A percentile compares a stretch with the other conserved stretches of the same genome.
These are phyloP conservation scores for Hoplias malabaricus DNA, from an alignment of 2,113 vertebrate genomes.

Conservation along the genomic window DNA sequence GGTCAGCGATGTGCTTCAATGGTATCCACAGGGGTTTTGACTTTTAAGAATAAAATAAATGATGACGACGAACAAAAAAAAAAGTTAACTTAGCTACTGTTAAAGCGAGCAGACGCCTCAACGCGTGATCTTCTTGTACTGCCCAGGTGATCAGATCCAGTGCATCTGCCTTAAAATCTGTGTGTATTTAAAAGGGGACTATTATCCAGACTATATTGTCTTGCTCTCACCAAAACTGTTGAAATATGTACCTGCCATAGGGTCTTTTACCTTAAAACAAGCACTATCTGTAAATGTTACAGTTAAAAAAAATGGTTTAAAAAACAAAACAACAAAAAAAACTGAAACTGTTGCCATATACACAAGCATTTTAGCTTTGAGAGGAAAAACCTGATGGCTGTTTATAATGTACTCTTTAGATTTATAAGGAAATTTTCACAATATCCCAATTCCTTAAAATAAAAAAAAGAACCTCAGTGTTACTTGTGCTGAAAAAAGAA, in stretches of 20 bases:
- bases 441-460: slow-evolving; percentile 47
- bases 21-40: slow-evolving; percentile 46
- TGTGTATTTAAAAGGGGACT: slow-evolving; percentile 41
- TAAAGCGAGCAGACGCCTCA: slow-evolving; percentile 23
- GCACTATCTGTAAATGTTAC: slow-evolving; percentile 44
- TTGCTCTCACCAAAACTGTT: slow-evolving; percentile 54
- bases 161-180: slow-evolving; percentile 61
- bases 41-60: slow-evolving; percentile 1
- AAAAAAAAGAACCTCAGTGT: slow-evolving; percentile 47
- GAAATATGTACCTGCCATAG: slow-evolving; percentile 49
- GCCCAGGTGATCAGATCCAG: slow-evolving; percentile 50
- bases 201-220: slow-evolving; percentile 3
- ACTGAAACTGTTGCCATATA: slow-evolving; percentile 33
- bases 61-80: slow-evolving; percentile 5
- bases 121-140: slow-evolving; percentile 37
- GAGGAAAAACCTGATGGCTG: slow-evolving; percentile 11
- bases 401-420: slow-evolving; percentile 53
- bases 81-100: slow-evolving; percentile 35
- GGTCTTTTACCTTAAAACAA: slow-evolving; percentile 45
- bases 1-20: slow-evolving; percentile 67
- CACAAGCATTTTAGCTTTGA: slow-evolving; percentile 48
- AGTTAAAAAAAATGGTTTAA: slow-evolving; percentile 25
- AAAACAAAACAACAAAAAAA: neutral
- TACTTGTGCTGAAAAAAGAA: slow-evolving; percentile 54
- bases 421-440: slow-evolving; percentile 54